A percentile compares a stretch with the other conserved stretches of the same genome.
phyloP scores from a whole-genome alignment of 2,113 vertebrate genomes.

The Rynchops niger region DNA sequence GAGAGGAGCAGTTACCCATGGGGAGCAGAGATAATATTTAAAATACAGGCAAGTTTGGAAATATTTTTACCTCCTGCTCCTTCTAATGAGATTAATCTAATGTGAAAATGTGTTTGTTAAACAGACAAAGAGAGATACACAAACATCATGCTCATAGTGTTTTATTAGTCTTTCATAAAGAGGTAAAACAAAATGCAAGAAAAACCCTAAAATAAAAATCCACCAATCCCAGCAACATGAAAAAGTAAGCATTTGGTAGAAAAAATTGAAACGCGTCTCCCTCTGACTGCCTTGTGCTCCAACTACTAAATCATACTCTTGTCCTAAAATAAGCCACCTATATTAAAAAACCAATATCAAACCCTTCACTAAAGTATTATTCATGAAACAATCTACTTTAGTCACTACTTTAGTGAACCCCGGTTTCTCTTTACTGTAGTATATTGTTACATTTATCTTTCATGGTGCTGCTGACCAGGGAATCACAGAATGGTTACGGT shows the following conservation, averaged over 20 bases:
- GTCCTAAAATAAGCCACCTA: neutral
- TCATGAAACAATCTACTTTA: neutral
- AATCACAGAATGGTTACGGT: too few relatives aligned
- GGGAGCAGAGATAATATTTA: accelerated
- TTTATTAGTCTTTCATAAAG: neutral
- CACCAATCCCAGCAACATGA: neutral
- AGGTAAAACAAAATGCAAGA: neutral
- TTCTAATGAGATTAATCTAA: neutral
- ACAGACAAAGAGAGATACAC: neutral
- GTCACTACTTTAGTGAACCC: too few relatives aligned
- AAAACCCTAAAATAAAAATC: neutral
- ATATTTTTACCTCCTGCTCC: neutral
- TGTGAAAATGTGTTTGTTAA: neutral
- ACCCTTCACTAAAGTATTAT: neutral
- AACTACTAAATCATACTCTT: neutral
- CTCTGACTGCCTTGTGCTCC: neutral
- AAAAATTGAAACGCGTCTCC: neutral
- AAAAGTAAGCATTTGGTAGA: neutral
- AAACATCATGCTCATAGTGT: neutral
- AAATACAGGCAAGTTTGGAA: neutral
- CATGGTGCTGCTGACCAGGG: neutral
- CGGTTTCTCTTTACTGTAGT: neutral
- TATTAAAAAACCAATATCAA: neutral
- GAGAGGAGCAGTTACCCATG: neutral
- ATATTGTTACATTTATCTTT: neutral